Conservation (phyloP, 2,797 vertebrate genomes). For the Malurus leucopterus region DNA sequence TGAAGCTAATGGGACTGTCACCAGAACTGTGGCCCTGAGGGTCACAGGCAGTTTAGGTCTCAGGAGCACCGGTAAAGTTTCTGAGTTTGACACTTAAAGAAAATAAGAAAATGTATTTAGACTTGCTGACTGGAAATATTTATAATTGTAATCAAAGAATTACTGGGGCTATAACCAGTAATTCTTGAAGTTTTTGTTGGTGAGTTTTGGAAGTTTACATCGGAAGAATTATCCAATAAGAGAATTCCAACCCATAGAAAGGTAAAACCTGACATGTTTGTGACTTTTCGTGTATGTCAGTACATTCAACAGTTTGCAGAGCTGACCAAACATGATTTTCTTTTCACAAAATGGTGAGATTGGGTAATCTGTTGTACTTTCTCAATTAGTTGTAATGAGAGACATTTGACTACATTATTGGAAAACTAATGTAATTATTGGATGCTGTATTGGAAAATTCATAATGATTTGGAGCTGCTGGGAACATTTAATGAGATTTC, state of each 20-base stretch:
- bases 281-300: neutral
- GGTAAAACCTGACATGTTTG: neutral
- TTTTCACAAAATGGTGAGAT: neutral
- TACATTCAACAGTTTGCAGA: neutral
- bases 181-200: neutral
- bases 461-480: slow-evolving; percentile 49
- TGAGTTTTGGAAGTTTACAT: neutral
- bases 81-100: neutral
- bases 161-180: neutral
- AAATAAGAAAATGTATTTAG: neutral
- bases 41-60: neutral
- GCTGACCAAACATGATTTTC: neutral
- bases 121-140: neutral
- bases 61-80: neutral
- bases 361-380: slow-evolving; percentile 20
- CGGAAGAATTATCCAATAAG: neutral
- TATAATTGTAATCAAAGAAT: neutral
- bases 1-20: neutral
- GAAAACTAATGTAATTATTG: slow-evolving; percentile 52
- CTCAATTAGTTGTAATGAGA: slow-evolving; percentile 40
- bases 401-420: slow-evolving; percentile 53
- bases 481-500: slow-evolving; percentile 63
- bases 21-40: neutral
- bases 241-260: neutral
- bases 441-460: slow-evolving; percentile 32